A percentile compares a stretch with the other conserved stretches of the same genome.
Evolutionary conservation across 2,888 invertebrate genomes (phyloP).

Genomic region (Drosophila siamana): DNA sequence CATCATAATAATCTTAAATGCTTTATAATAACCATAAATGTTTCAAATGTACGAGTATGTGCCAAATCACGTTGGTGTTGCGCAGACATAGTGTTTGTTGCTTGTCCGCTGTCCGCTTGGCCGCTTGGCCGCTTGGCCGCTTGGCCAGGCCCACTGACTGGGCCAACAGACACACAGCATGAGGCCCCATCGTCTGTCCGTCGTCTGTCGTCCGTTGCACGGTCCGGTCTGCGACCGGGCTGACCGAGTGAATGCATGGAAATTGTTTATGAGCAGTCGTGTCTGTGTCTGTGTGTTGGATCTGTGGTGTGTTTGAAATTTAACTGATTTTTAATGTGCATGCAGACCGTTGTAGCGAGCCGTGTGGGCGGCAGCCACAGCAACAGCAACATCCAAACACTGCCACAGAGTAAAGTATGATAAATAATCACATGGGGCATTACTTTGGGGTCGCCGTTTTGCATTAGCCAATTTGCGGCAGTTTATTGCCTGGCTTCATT

Average conservation of each 20-base stretch:
- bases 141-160: slow-evolving; percentile 16
- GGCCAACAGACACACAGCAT: slow-evolving; percentile 46
- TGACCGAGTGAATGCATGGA: slow-evolving; percentile 65
- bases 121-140: too few species aligned
- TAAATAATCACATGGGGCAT: slow-evolving; percentile 69
- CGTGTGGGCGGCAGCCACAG: slow-evolving; percentile 27
- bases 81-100: slow-evolving; percentile 20
- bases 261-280: slow-evolving; percentile 72
- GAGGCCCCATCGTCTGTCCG: slow-evolving; percentile 12
- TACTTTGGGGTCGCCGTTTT: slow-evolving; percentile 69
- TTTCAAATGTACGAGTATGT: slow-evolving; percentile 71
- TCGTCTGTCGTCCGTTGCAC: background rate
- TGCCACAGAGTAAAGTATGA: slow-evolving; percentile 41
- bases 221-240: slow-evolving; percentile 28
- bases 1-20: slow-evolving; percentile 80
- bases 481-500: slow-evolving; percentile 71
- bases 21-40: slow-evolving; percentile 82
- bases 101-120: too few species aligned
- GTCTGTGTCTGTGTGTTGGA: slow-evolving; percentile 43
- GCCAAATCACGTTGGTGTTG: slow-evolving; percentile 59
- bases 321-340: slow-evolving; percentile 78
- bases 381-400: background rate
- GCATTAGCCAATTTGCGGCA: slow-evolving; percentile 80
- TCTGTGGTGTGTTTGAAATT: slow-evolving; percentile 67
- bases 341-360: slow-evolving; percentile 24